Percentiles rank a stretch among this genome's conserved stretches.
phyloP scores from a whole-genome alignment of 2,888 invertebrate species.

The Agrypnus murinus region DNA sequence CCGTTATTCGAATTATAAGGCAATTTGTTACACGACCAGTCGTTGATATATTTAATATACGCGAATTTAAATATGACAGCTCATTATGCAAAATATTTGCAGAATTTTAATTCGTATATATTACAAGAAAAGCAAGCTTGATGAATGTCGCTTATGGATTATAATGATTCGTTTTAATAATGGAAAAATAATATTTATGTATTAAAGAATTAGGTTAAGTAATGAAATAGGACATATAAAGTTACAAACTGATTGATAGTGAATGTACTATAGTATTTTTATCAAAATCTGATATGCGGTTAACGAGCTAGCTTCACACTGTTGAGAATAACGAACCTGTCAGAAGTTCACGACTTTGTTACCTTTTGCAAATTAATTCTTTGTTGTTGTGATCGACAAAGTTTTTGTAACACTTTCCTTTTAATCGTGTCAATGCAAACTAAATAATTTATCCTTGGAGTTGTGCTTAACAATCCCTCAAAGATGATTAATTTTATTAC shows the following conservation, averaged over 20 bases:
- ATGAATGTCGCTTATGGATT: no score
- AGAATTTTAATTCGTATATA: no score
- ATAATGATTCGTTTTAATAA: no score
- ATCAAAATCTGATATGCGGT: conserved; percentile 52
- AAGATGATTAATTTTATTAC: conserved; percentile 26
- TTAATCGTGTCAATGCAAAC: conserved; percentile 44
- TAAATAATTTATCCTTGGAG: conserved; percentile 28
- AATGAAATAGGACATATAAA: no score
- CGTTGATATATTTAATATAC: not conserved
- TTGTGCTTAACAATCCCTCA: conserved; percentile 31
- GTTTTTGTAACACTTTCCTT: conserved; percentile 50
- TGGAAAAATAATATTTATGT: no score
- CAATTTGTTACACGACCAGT: conserved; percentile 6
- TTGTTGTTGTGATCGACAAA: conserved; percentile 45
- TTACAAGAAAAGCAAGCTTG: no score
- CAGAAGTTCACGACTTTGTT: conserved; percentile 54
- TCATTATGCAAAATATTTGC: not conserved
- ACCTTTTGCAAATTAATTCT: conserved; percentile 47
- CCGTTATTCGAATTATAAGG: conserved; percentile 4
- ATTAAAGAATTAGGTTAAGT: no score
- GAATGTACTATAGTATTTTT: conserved; percentile 42
- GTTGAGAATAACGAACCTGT: conserved; percentile 53
- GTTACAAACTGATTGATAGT: not conserved
- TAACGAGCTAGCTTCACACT: conserved; percentile 53
- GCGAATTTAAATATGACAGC: not conserved